Percentiles rank a stretch among this genome's conserved stretches.
These are phyloP conservation scores for Tromatobia lineatoria DNA, from an alignment of 2,888 invertebrate genomes.

Conservation along the genomic window DNA sequence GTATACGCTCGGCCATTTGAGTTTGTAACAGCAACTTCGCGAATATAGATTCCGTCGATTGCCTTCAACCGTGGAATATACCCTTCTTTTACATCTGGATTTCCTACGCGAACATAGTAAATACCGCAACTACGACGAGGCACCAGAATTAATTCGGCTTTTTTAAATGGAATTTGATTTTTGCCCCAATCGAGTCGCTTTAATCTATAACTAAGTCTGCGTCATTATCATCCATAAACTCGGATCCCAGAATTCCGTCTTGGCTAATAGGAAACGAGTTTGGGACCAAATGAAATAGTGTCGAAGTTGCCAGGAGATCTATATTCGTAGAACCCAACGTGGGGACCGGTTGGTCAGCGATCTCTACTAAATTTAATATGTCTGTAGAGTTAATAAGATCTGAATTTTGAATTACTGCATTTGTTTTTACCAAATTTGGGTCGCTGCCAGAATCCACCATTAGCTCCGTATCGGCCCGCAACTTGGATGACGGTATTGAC, in stretches of 20 bases:
- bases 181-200: not conserved
- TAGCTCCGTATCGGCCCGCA: not conserved
- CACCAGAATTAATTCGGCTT: not conserved
- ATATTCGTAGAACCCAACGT: constrained; percentile 10
- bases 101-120: not conserved
- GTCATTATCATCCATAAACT: constrained; percentile 12
- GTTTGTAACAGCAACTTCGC: constrained; percentile 1
- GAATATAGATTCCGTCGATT: not conserved
- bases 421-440: constrained; percentile 1
- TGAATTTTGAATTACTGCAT: not conserved
- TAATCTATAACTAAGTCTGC: constrained; percentile 6
- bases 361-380: constrained; percentile 4
- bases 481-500: not conserved
- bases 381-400: not conserved
- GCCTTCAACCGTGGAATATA: not conserved
- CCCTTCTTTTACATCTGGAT: not conserved
- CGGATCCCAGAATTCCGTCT: constrained; percentile 26
- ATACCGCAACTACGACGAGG: not conserved
- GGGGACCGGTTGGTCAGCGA: constrained; percentile 26
- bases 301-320: constrained; percentile 5
- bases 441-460: constrained; percentile 1
- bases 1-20: constrained; percentile 10
- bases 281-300: constrained; percentile 9
- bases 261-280: constrained; percentile 5
- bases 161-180: not conserved